Conservation (phyloP, 2,888 invertebrate species). For the Nesidiocoris tenuis region DNA sequence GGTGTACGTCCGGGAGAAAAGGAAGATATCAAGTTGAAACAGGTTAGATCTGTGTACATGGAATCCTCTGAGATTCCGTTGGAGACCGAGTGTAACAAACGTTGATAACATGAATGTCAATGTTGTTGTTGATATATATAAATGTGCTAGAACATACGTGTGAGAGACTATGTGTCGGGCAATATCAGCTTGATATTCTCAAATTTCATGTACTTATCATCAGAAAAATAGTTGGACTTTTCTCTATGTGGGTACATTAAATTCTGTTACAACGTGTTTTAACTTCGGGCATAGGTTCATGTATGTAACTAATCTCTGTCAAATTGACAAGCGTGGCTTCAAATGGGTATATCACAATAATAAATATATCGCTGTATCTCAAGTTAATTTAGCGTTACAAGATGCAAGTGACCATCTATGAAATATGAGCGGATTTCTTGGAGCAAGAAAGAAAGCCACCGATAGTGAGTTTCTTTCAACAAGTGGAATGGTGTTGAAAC, state of each 20-base stretch:
- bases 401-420: too few relatives aligned
- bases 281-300: background rate
- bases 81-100: background rate
- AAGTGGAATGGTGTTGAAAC: too few relatives aligned
- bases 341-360: too few relatives aligned
- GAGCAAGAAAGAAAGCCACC: too few relatives aligned
- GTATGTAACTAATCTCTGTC: constrained; percentile 27
- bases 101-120: constrained; percentile 32
- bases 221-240: background rate
- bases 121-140: constrained; percentile 12
- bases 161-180: constrained; percentile 18
- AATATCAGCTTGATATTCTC: background rate
- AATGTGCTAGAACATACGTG: constrained; percentile 29
- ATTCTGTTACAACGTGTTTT: background rate
- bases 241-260: background rate
- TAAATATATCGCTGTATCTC: too few relatives aligned
- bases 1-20: constrained; percentile 76
- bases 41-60: constrained; percentile 49
- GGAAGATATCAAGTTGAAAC: constrained; percentile 66
- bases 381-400: too few relatives aligned
- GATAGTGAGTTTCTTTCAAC: too few relatives aligned
- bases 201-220: background rate
- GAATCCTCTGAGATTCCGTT: background rate
- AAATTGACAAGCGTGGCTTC: constrained; percentile 3
- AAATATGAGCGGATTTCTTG: too few relatives aligned